Evolutionary conservation across 2,888 invertebrate genomes (phyloP).

Genomic region (Isoperla grammatica): DNA sequence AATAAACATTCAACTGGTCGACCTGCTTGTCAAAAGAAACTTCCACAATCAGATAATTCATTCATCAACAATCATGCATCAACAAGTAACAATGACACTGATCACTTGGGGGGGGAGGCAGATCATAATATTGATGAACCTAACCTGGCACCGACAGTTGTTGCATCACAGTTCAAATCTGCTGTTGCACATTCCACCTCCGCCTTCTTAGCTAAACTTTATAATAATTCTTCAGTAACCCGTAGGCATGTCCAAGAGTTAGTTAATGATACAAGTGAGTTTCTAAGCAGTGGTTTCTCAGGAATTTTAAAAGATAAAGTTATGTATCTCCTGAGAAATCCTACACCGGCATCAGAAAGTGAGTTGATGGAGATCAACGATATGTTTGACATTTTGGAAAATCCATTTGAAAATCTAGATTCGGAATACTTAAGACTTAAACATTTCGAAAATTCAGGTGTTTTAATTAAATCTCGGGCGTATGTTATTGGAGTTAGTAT

Average conservation of each 20-base stretch:
- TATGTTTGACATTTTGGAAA: background rate
- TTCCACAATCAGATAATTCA: too few relatives aligned
- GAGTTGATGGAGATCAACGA: background rate
- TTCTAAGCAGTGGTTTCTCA: conserved; percentile 14
- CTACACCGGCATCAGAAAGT: background rate
- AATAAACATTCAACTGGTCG: too few relatives aligned
- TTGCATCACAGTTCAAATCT: background rate
- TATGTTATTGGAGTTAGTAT: background rate
- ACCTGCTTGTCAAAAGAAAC: too few relatives aligned
- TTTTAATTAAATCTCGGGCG: conserved; percentile 25
- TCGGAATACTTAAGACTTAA: conserved; percentile 27
- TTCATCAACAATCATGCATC: too few relatives aligned
- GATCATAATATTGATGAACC: background rate
- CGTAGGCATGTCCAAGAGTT: conserved; percentile 22
- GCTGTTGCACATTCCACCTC: background rate
- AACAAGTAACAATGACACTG: too few relatives aligned
- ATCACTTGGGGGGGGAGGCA: background rate
- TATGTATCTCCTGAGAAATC: background rate
- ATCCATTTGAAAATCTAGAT: conserved; percentile 22
- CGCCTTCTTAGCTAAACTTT: conserved; percentile 5
- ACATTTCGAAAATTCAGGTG: conserved; percentile 25
- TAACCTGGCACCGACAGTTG: background rate
- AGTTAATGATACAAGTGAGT: conserved; percentile 4
- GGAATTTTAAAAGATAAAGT: conserved; percentile 10
- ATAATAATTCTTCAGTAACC: conserved; percentile 21